phyloP scores from a whole-genome alignment of 2,113 vertebrate genomes.

The Talpa occidentalis region DNA sequence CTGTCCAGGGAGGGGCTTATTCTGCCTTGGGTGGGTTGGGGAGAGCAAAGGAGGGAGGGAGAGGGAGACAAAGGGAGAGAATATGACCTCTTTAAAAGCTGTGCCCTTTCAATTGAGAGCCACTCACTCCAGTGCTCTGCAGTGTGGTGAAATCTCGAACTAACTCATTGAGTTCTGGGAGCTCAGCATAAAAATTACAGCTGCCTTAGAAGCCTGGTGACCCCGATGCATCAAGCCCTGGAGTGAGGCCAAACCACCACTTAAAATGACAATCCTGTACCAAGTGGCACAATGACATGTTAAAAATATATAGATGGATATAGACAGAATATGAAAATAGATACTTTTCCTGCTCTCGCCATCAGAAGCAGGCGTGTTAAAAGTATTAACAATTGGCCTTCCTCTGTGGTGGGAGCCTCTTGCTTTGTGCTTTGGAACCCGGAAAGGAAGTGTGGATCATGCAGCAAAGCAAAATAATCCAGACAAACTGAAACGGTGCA shows the following conservation, averaged over 20 bases:
- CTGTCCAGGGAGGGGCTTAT: neutral
- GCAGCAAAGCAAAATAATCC: slow-evolving; percentile 60
- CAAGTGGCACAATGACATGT: slow-evolving; percentile 65
- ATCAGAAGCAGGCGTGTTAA: slow-evolving; percentile 58
- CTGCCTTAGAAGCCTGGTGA: slow-evolving; percentile 45
- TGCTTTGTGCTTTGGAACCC: slow-evolving; percentile 60
- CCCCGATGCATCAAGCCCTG: slow-evolving; percentile 78
- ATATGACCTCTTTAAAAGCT: neutral
- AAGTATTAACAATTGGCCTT: slow-evolving; percentile 18
- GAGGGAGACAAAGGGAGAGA: neutral
- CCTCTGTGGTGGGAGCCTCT: slow-evolving; percentile 51
- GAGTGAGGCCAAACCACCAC: slow-evolving; percentile 82
- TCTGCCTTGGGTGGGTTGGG: neutral
- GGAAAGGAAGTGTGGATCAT: slow-evolving; percentile 63
- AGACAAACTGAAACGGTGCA: slow-evolving; percentile 60
- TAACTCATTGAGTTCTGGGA: neutral
- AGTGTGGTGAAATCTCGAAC: neutral
- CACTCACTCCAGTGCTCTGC: neutral
- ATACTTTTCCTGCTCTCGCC: neutral
- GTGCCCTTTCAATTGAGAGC: neutral
- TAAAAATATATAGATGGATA: slow-evolving; percentile 46
- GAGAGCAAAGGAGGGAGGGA: too few species aligned
- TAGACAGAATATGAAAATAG: slow-evolving; percentile 48
- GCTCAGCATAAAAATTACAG: slow-evolving; percentile 62
- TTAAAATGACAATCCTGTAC: slow-evolving; percentile 74